Base-by-base conservation (phyloP, 2,113 vertebrate genomes). In the Gasterosteus nipponicus region DNA sequence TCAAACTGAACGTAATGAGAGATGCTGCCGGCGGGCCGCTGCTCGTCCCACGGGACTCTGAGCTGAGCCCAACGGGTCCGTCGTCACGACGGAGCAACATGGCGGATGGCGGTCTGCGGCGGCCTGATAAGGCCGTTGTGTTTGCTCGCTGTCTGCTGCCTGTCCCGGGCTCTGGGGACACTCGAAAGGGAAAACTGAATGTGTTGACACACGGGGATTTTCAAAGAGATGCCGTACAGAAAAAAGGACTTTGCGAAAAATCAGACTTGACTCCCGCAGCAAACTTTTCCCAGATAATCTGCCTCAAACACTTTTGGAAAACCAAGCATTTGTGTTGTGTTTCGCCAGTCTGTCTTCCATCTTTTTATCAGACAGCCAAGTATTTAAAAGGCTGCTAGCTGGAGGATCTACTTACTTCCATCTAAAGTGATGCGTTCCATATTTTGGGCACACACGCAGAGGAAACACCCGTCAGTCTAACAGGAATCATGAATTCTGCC, bases 61-160 rank as follows among this genome's bases (percentile, higher is more conserved):
- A 11, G 12, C 69, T 78, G 82, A 89, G 82, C 82, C 73, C 31
- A 73, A 63, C 51, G 70, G 81, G 81, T 51, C 82, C 76, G 83
- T 70, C 73, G 63, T 73, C 74, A 14, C 3, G 44, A 75, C 57
- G 8, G 3, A 5, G 57, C 10, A 11, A 87, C 62, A 49, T 10
- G 61, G 80, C 11, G 69, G 62, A 70, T 80, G 73, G 66, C 39
- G 0, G 72, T n/a, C 86, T 91, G 87, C 18, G 42, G 5, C 1
- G 53, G 86, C 57, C 78, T 78, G 89, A 90, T 90, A 90, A 90
- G 80, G 54, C 15, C 80, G 33, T 71, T 80, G 18, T 83, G 77
- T 78, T 84, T 75, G 72, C 68, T 65, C 78, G 42, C 69, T 80
- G 75, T 78, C 83, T 35, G 73, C 60, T 3, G 56, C 60, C 22